Evolutionary conservation across 1,140 invertebrate species (phyloP), one percentile per base, ranked within the genome.

Genomic region (Solenopsis invicta): DNA sequence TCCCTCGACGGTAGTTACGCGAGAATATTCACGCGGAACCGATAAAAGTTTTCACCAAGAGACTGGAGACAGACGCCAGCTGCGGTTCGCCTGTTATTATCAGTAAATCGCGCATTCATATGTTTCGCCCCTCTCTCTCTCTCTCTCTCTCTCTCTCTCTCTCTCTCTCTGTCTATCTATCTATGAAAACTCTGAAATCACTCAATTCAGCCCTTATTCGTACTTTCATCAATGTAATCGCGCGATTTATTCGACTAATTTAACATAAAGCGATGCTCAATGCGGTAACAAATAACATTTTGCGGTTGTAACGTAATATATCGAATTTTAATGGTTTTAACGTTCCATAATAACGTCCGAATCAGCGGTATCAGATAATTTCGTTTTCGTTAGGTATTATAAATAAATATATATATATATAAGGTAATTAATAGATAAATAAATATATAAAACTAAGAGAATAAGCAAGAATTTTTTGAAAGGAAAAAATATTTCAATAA

Each of bases 1-100:
- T 18, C 34, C n/a, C 41, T 18, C 8, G 54, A 61, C 54, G 9
- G 24, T 5, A 69, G 21, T 84, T 75, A 37, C 24, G 12, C 52
- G 24, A 82, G 54, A 61, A 74, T 74, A 82, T 82, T 72, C 16
- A 12, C 4, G 18, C 21, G 29, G 18, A 84, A 75, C 3, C 69
- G 56, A 74, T 84, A 84, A 84, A 61, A 84, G 41, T 84, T 62
- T 50, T 75, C 54, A 50, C 8, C 52, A 9, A 50, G 54, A 84
- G 45, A 37, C 6, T 4, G 10, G n/a, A 64, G 37, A 37, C 0
- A 69, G 29, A 45, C 10, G 71, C 5, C 18, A 41, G 21, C 21
- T 13, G 54, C 13, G 18, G 24, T 34, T 75, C 54, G 45, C 29
- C 56, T 1, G n/a, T 18, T n/a, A 74, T 48, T 84, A 84, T 84